Base-by-base conservation (phyloP, 2,113 vertebrate species). In the Isichthys henryi region DNA sequence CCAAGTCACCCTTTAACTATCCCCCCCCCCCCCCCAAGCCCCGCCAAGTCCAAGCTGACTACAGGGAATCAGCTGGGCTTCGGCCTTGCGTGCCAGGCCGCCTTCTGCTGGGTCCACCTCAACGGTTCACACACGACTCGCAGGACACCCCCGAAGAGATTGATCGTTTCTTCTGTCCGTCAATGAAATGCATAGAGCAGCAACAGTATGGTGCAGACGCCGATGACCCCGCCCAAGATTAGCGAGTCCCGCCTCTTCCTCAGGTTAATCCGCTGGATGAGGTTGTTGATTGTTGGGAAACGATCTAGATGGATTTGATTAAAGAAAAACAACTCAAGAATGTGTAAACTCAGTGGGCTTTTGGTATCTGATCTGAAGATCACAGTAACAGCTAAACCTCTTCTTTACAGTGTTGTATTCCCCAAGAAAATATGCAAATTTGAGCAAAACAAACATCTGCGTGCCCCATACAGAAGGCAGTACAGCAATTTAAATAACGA, bases 221-320 rank as follows among this genome's bases (percentile, higher is more conserved):
- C 97, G 10, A 99, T 96, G 23, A 99, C 93, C 0, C 95, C 90
- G 0, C 98, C 98, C 83, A 99, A 89, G 91, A 99, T 98, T 94
- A 99, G 95, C 0, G 98, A 99, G 95, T 99, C 98, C 48, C 98
- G 96, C 43, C 98, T 97, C 91, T 99, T 99, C 87, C 98, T 96
- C 39, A 99, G 95, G 95, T 99, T 99, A 96, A 99, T 96, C 94
- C 98, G 95, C 92, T 99, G 98, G 92, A 99, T 98, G 92, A 99
- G 97, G 93, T 95, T 99, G 95, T 99, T 99, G 92, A 99, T 98
- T 31, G 98, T 97, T 88, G 98, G 98, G 91, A 99, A 99, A 70
- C 98, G 97, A 93, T 99, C 98, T 99, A 23, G 21, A 58, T 87
- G 82, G 70, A 77, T 17, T 23, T 27, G 45, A 93, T 95, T 93